Conservation (phyloP, 1,140 invertebrate genomes). For the Tetragonula clypearis region DNA sequence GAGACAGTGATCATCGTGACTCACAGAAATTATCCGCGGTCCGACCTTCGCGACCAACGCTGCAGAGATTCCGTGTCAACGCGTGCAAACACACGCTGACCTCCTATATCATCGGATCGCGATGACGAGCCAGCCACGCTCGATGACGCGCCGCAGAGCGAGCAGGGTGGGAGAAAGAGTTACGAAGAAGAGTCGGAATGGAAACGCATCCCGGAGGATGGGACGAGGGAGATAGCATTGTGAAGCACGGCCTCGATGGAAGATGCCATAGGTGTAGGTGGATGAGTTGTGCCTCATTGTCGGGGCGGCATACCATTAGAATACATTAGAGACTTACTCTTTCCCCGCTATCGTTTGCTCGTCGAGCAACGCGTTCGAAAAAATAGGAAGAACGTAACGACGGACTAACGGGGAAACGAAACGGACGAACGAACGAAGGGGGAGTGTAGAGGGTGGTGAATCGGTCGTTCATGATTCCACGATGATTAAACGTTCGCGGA, state of each 20-base stretch:
- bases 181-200: constrained; percentile 41
- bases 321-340: constrained; percentile 70
- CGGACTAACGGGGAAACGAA: not conserved
- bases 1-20: not conserved
- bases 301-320: constrained; percentile 78
- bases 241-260: constrained; percentile 46
- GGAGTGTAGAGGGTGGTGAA: constrained; percentile 45
- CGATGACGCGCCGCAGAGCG: not conserved
- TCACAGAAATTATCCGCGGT: not conserved
- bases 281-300: constrained; percentile 78
- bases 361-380: constrained; percentile 43
- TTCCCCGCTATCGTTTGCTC: constrained; percentile 18
- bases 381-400: constrained; percentile 20
- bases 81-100: constrained; percentile 34
- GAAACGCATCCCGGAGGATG: constrained; percentile 49
- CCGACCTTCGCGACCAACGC: constrained; percentile 44
- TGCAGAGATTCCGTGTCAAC: constrained; percentile 54
- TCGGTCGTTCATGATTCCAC: constrained; percentile 63
- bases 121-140: not conserved
- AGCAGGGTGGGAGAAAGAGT: not conserved
- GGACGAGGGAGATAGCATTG: constrained; percentile 65
- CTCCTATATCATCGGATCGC: not conserved
- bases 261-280: constrained; percentile 72
- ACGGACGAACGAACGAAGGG: not conserved
- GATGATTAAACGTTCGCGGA: constrained; percentile 75